phyloP scores from a whole-genome alignment of 2,797 vertebrate genomes.

The Fratercula arctica region DNA sequence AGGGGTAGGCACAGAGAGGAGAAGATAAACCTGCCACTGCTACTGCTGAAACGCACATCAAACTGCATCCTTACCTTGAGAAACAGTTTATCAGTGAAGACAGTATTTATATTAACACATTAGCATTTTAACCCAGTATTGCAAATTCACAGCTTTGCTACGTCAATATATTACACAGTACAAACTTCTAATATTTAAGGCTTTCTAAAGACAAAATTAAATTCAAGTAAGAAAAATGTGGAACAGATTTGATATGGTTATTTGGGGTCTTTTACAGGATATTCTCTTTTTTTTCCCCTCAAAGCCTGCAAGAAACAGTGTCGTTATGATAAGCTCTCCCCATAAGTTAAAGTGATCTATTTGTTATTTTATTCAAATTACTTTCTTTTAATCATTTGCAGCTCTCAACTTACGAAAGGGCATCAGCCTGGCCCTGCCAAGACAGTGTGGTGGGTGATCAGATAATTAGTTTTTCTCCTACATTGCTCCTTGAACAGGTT shows the following conservation, averaged over 20 bases:
- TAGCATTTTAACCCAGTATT: background rate
- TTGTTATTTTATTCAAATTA: background rate
- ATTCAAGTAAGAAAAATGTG: background rate
- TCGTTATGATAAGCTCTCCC: background rate
- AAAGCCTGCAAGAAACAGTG: background rate
- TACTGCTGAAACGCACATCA: fast-evolving
- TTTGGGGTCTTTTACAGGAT: background rate
- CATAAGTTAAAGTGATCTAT: background rate
- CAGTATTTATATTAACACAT: background rate
- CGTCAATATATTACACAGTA: background rate
- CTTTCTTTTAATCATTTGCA: background rate
- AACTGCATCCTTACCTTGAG: background rate
- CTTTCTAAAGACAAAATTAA: background rate
- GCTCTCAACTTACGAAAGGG: background rate
- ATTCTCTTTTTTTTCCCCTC: background rate
- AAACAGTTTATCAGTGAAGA: background rate
- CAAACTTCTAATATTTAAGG: background rate
- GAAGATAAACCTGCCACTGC: background rate
- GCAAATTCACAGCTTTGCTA: background rate
- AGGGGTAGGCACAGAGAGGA: background rate
- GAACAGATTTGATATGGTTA: background rate
- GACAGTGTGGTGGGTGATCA: background rate
- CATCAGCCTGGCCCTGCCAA: background rate
- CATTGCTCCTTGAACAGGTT: background rate
- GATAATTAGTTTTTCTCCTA: background rate